Percentiles rank a stretch among this genome's conserved stretches.
These are phyloP conservation scores for Crotalus tigris DNA, from an alignment of 2,113 vertebrate species.

Conservation along the genomic window DNA sequence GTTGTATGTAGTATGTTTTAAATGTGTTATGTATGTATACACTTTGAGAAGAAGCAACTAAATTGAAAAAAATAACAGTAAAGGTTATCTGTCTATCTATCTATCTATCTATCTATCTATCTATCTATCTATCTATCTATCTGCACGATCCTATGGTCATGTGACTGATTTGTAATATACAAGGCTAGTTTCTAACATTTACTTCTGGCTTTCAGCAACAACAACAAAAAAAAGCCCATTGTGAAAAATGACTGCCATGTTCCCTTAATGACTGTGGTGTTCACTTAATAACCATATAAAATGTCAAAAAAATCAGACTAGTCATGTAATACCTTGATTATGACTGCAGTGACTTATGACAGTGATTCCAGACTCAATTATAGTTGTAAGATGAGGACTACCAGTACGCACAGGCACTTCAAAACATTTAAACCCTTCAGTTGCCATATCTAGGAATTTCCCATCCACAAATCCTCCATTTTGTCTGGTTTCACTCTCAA, in stretches of 20 bases:
- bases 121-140: too few relatives aligned
- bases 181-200: not conserved
- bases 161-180: not conserved
- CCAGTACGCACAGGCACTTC: not conserved
- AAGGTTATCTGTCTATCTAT: too few relatives aligned
- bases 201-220: not conserved
- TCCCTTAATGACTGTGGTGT: not conserved
- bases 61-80: too few relatives aligned
- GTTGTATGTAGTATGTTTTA: too few relatives aligned
- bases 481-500: not conserved
- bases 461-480: not conserved
- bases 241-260: not conserved
- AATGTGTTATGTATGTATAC: too few relatives aligned
- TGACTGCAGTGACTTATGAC: not conserved
- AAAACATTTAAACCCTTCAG: not conserved
- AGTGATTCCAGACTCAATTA: not conserved
- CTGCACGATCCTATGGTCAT: not conserved
- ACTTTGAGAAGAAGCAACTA: too few relatives aligned
- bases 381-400: not conserved
- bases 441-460: not conserved
- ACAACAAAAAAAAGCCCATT: not conserved
- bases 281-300: not conserved
- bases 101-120: too few relatives aligned
- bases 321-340: not conserved
- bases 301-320: not conserved